A percentile compares a stretch with the other conserved stretches of the same genome.
Evolutionary conservation across 1,140 invertebrate genomes (phyloP).

Genomic region (Macrobrachium nipponense): DNA sequence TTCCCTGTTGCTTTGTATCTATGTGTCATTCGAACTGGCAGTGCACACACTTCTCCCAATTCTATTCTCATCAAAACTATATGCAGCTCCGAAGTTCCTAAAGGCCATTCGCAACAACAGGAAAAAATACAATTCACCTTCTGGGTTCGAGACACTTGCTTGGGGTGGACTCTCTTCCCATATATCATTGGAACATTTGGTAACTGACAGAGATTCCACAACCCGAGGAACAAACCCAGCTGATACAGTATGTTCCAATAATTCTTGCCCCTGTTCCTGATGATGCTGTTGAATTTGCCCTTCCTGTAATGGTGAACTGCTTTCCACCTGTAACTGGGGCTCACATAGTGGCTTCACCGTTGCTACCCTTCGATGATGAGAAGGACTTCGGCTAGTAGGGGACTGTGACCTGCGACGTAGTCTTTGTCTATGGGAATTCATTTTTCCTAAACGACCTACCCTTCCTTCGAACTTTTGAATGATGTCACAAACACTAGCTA

Average conservation of each 20-base stretch:
- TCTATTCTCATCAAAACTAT: background rate
- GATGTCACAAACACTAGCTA: slow-evolving; percentile 53
- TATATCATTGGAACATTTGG: slow-evolving; percentile 27
- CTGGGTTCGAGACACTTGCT: slow-evolving; percentile 43
- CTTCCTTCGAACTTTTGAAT: slow-evolving; percentile 53
- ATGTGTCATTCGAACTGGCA: background rate
- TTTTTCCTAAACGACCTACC: slow-evolving; percentile 17
- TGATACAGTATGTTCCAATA: slow-evolving; percentile 3
- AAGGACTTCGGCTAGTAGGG: slow-evolving; percentile 25
- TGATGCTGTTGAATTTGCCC: background rate
- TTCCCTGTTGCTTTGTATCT: background rate
- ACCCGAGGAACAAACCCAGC: slow-evolving; percentile 50
- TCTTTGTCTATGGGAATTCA: slow-evolving; percentile 29
- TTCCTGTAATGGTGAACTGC: slow-evolving; percentile 8
- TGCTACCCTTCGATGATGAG: slow-evolving; percentile 43
- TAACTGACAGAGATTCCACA: slow-evolving; percentile 50
- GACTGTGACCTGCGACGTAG: slow-evolving; percentile 19
- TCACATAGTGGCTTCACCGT: slow-evolving; percentile 47
- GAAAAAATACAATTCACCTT: slow-evolving; percentile 43
- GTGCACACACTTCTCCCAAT: background rate
- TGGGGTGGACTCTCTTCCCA: slow-evolving; percentile 32
- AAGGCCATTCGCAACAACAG: slow-evolving; percentile 12
- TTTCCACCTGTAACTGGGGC: slow-evolving; percentile 25
- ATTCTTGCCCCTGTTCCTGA: slow-evolving; percentile 4
- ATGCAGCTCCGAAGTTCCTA: slow-evolving; percentile 13